Base-by-base conservation (phyloP, 2,797 vertebrate species). In the Myotis planiceps region DNA sequence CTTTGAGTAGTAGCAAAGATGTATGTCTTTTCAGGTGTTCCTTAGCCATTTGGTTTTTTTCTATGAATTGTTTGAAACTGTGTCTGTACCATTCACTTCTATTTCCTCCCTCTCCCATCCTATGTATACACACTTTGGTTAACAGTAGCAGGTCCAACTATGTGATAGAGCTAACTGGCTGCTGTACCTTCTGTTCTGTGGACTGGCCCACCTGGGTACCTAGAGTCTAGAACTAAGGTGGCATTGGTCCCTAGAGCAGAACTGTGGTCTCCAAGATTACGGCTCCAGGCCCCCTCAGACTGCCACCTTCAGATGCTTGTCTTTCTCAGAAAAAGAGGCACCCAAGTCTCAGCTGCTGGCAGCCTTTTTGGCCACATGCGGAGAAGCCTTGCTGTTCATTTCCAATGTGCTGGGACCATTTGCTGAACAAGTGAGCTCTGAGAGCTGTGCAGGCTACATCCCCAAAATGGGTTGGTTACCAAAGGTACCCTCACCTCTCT, bases 311-410 rank as follows among this genome's bases (percentile, higher is more conserved):
- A 84, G 32, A 88, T 21, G 7, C 9, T 74, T 69, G 8, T 74
- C 37, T 83, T 92, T 72, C 63, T 58, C 29, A 87, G 76, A 92
- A 87, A 19, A 87, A 83, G 55, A 81, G 29, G 71, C n/a, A 85
- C 15, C 74, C 4, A 18, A 5, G 51, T 65, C 5, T 60, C 16
- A 84, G 42, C 16, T 34, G 6, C 78, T n/a, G 21, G 47, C 76
- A 72, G 87, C 6, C 21, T 63, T 80, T 66, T 39, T 34, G 55
- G 23, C 23, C 81, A 75, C 29, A 8, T 23, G 13, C 3, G 15
- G 27, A 42, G 37, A 83, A 72, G 65, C 19, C n/a, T 66, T n/a
- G 3, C 16, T 87, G 12, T 25, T n/a, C 68, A n/a, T 72, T 45
- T 53, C 53, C n/a, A 79, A 42, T 2, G 27, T 34, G 32, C 18